A percentile compares a stretch with the other conserved stretches of the same genome.
Evolutionary conservation across 1,140 invertebrate species (phyloP).

Genomic region (Apis florea): DNA sequence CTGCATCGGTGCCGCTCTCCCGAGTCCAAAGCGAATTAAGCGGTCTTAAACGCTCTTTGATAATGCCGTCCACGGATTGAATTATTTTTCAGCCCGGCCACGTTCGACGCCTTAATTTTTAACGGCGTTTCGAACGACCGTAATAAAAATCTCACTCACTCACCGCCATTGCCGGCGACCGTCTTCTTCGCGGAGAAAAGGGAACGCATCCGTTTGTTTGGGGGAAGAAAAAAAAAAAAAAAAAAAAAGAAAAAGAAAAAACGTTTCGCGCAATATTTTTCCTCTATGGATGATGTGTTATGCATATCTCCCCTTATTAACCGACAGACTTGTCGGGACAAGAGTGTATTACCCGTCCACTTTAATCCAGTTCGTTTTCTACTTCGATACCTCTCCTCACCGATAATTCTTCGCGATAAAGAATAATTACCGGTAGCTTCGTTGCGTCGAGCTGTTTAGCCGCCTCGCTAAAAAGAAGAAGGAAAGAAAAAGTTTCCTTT

Average conservation of each 20-base stretch:
- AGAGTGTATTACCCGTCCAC: neutral
- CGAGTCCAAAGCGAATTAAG: conserved; percentile 63
- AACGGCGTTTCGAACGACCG: conserved; percentile 26
- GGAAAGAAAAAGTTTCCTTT: neutral
- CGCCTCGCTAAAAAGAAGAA: too few species aligned
- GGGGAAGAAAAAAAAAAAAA: neutral
- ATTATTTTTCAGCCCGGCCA: conserved; percentile 58
- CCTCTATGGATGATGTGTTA: neutral
- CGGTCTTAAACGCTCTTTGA: conserved; percentile 71
- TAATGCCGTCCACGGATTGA: conserved; percentile 66
- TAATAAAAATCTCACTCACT: conserved; percentile 52
- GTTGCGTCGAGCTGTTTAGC: neutral
- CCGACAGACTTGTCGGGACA: neutral
- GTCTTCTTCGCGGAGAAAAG: neutral
- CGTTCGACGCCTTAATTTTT: conserved; percentile 59
- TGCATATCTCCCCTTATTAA: neutral
- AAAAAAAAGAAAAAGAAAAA: neutral
- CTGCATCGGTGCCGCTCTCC: conserved; percentile 51
- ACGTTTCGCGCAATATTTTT: neutral
- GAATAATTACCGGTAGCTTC: conserved; percentile 20
- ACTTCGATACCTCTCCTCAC: neutral
- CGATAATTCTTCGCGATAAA: conserved; percentile 11
- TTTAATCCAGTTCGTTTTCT: conserved; percentile 18
- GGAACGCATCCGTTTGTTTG: neutral
- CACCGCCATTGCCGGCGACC: neutral